A percentile compares a stretch with the other conserved stretches of the same genome.
Conservation (phyloP, 1,140 invertebrate species). For the Penaeus chinensis region DNA sequence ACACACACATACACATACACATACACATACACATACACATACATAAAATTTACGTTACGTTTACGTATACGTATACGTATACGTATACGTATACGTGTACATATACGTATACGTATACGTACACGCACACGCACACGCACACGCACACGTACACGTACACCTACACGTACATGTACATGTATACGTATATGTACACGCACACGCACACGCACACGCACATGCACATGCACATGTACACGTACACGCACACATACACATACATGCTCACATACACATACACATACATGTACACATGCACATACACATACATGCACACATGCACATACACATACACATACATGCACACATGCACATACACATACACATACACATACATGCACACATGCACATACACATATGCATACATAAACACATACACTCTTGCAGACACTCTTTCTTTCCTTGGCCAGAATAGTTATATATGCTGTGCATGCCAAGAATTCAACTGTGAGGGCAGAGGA, state of each 20-base stretch:
- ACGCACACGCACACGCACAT: not conserved
- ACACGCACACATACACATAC: not conserved
- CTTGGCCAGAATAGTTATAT: not conserved
- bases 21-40: not conserved
- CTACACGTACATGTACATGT: constrained; percentile 2
- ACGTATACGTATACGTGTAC: not conserved
- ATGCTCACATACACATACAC: not conserved
- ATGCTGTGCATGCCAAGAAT: too few relatives aligned
- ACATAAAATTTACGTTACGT: not conserved
- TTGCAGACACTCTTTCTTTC: not conserved
- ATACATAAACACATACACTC: not conserved
- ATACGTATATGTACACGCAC: constrained; percentile 4
- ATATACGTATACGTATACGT: not conserved
- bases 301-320: not conserved
- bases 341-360: not conserved
- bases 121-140: not conserved
- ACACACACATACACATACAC: constrained; percentile 24
- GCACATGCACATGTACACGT: constrained; percentile 12
- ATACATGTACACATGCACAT: not conserved
- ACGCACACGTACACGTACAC: not conserved
- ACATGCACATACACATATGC: not conserved
- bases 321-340: not conserved
- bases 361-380: not conserved
- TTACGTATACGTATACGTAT: not conserved
- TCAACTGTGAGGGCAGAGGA: too few relatives aligned